Evolutionary conservation across 2,113 vertebrate genomes (phyloP).

Genomic region (Semicossyphus pulcher): DNA sequence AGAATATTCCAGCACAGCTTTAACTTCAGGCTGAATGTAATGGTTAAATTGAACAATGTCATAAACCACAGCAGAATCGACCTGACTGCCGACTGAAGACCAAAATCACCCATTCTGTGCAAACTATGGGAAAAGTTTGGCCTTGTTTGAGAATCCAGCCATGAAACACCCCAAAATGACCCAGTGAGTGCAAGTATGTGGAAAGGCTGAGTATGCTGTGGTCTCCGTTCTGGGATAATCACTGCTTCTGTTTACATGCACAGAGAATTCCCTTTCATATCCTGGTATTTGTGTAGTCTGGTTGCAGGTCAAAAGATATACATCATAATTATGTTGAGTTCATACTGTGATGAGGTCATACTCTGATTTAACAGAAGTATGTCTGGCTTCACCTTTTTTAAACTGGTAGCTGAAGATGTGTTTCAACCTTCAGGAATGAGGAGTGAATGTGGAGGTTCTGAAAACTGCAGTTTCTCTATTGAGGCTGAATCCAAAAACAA

Average conservation of each 20-base stretch:
- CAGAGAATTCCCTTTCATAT: constrained; percentile 5
- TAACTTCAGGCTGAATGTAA: too few species aligned
- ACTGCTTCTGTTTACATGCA: not conserved
- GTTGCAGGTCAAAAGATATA: not conserved
- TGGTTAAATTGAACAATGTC: not conserved
- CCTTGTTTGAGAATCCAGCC: constrained; percentile 6
- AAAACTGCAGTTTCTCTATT: not conserved
- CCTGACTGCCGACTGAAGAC: not conserved
- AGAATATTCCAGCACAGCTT: too few species aligned
- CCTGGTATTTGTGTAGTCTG: not conserved
- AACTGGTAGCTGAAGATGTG: not conserved
- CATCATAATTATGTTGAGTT: constrained; percentile 18
- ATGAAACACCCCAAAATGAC: not conserved
- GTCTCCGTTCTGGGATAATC: not conserved
- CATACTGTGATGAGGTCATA: not conserved
- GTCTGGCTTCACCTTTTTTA: not conserved
- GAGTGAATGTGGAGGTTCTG: too few species aligned
- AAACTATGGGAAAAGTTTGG: constrained; percentile 1
- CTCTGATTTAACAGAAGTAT: constrained; percentile 1
- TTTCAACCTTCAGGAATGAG: not conserved
- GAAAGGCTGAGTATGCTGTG: not conserved
- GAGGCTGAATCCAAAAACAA: not conserved
- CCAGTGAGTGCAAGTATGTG: not conserved
- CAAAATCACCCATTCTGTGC: not conserved
- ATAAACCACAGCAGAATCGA: not conserved